These are phyloP conservation scores for Melipona beecheii DNA, from an alignment of 2,888 invertebrate genomes.

Conservation along the genomic window DNA sequence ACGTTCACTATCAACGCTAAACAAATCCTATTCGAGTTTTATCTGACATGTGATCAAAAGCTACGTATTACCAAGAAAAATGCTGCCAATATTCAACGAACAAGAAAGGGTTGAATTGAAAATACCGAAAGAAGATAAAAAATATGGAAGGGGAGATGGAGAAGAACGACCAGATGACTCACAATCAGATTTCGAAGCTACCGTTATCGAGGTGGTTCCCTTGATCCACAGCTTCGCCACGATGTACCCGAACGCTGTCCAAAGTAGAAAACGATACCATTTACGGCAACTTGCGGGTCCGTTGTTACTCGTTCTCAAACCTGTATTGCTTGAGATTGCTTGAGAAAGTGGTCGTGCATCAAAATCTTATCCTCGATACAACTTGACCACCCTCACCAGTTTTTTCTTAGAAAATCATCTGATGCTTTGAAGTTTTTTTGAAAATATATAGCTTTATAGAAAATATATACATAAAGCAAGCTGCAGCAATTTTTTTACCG, in stretches of 20 bases:
- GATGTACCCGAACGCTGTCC: conserved; percentile 34
- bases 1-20: neutral
- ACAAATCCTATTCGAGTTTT: neutral
- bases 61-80: neutral
- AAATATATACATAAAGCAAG: neutral
- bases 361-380: conserved; percentile 77
- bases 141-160: neutral
- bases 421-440: neutral
- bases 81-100: neutral
- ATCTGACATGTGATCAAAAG: neutral
- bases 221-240: conserved; percentile 30
- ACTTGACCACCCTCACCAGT: conserved; percentile 25
- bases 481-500: neutral
- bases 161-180: conserved; percentile 46
- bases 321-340: conserved; percentile 50
- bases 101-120: neutral
- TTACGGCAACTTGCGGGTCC: conserved; percentile 73
- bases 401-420: no score
- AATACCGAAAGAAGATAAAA: neutral
- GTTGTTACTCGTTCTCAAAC: conserved; percentile 66
- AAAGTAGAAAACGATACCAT: conserved; percentile 74
- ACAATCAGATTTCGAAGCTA: conserved; percentile 62
- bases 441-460: neutral
- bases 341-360: conserved; percentile 75
- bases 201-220: conserved; percentile 67